Evolutionary conservation across 2,797 vertebrate species (phyloP).

Genomic region (Arctocebus calabarensis): DNA sequence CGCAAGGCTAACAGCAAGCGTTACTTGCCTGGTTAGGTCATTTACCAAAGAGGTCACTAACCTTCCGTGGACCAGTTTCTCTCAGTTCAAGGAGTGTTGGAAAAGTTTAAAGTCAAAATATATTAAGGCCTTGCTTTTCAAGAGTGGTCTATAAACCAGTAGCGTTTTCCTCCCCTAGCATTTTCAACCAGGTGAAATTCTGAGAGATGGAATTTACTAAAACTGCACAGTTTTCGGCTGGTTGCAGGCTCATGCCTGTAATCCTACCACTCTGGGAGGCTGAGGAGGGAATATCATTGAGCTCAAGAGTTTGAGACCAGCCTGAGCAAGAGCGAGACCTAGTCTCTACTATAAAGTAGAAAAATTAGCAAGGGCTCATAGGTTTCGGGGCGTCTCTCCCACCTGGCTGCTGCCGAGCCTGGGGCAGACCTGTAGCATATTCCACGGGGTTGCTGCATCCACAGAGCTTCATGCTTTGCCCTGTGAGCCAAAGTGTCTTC

Average conservation of each 20-base stretch:
- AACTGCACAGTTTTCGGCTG: neutral
- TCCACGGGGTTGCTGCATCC: neutral
- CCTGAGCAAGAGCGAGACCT: too few relatives aligned
- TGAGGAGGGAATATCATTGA: too few relatives aligned
- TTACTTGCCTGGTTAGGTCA: neutral
- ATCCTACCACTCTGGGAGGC: too few relatives aligned
- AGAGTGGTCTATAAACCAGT: neutral
- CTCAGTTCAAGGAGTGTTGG: too few relatives aligned
- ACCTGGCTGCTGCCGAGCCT: neutral
- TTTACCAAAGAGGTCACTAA: neutral
- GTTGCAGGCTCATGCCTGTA: too few relatives aligned
- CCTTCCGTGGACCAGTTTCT: neutral
- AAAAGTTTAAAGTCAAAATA: neutral
- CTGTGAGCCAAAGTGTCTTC: neutral
- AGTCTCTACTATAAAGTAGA: too few relatives aligned
- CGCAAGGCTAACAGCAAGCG: too few relatives aligned
- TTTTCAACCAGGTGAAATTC: too few relatives aligned
- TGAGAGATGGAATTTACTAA: too few relatives aligned
- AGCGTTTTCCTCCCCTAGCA: neutral
- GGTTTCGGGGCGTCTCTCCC: neutral
- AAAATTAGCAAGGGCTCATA: neutral
- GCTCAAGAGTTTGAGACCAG: too few relatives aligned
- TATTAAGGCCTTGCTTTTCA: neutral
- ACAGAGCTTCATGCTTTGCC: too few relatives aligned
- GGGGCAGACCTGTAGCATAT: neutral